phyloP scores from a whole-genome alignment of 2,888 invertebrate genomes.

The Stenotaenia linearis region DNA sequence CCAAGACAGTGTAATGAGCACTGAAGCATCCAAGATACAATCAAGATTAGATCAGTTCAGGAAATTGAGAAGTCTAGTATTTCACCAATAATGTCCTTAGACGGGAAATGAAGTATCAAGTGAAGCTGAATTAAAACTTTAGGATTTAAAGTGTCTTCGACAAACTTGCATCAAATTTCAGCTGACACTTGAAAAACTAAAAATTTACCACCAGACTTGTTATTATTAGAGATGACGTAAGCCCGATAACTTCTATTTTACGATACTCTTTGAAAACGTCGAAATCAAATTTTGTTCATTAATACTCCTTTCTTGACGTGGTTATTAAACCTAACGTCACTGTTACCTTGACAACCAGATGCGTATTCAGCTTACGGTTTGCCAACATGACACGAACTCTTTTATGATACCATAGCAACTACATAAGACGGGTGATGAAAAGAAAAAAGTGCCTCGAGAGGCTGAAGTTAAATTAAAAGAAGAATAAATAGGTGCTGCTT shows the following conservation, averaged over 20 bases:
- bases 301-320: neutral
- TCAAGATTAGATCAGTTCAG: neutral
- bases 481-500: neutral
- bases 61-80: neutral
- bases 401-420: constrained; percentile 2
- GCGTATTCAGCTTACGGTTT: neutral
- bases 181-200: too few relatives aligned
- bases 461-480: neutral
- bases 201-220: too few relatives aligned
- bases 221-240: too few relatives aligned
- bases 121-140: neutral
- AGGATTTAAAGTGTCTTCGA: neutral
- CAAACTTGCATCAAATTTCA: too few relatives aligned
- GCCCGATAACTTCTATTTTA: too few relatives aligned
- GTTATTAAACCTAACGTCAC: neutral
- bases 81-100: neutral
- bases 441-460: neutral
- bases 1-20: neutral
- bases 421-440: neutral
- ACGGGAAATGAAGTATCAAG: constrained; percentile 14
- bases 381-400: constrained; percentile 12
- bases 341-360: constrained; percentile 20
- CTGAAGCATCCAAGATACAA: neutral
- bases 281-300: neutral
- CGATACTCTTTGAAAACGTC: neutral